Percentiles rank a stretch among this genome's conserved stretches.
These are phyloP conservation scores for Trichosurus vulpecula DNA, from an alignment of 2,797 vertebrate genomes.

Conservation along the genomic window DNA sequence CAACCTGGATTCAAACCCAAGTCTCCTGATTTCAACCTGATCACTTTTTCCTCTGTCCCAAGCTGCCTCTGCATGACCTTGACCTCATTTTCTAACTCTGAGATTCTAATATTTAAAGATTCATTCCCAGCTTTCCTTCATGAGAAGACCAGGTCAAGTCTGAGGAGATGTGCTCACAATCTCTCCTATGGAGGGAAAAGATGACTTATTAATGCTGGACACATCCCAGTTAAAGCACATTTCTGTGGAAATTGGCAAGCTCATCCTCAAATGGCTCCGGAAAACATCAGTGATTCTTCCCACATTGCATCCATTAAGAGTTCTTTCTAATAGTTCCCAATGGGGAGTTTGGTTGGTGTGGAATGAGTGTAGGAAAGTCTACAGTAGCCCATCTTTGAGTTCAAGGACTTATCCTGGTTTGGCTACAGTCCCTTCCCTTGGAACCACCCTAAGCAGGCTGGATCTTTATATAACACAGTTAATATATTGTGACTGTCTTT, in stretches of 20 bases:
- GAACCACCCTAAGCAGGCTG: not conserved
- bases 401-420: constrained; percentile 3
- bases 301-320: constrained; percentile 46
- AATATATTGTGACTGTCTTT: not conserved
- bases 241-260: constrained; percentile 58
- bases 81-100: not conserved
- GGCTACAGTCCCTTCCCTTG: not conserved
- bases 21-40: not conserved
- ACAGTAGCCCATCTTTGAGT: constrained; percentile 43
- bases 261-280: constrained; percentile 40
- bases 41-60: not conserved
- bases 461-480: not conserved
- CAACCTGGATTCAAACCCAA: not conserved
- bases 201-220: accelerated
- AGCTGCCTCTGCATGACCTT: not conserved
- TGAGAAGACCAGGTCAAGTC: not conserved
- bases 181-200: not conserved
- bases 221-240: not conserved
- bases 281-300: constrained; percentile 4
- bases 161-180: not conserved
- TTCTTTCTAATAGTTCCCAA: constrained; percentile 48
- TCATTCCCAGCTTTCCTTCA: not conserved
- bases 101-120: not conserved
- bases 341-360: not conserved
- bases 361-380: constrained; percentile 28